Conservation (phyloP, 1,140 invertebrate genomes). For the Vollenhovia emeryi region DNA sequence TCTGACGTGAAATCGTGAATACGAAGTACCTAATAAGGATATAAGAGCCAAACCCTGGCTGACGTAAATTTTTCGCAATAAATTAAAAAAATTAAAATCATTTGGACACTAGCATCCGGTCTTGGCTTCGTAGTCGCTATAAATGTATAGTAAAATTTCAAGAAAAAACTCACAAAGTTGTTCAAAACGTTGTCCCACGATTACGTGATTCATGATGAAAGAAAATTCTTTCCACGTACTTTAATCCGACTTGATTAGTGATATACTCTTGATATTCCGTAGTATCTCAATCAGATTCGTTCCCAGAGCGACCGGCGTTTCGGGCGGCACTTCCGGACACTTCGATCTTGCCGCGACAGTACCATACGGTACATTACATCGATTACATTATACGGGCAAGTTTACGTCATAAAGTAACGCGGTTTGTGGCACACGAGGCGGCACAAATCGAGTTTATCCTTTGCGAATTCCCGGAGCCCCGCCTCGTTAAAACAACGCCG, state of each 20-base stretch:
- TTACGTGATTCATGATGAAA: no score
- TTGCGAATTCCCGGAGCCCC: slow-evolving; percentile 43
- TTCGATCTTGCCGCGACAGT: background rate
- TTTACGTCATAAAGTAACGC: slow-evolving; percentile 54
- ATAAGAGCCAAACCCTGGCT: no score
- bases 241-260: background rate
- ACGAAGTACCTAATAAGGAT: no score
- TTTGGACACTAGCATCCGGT: no score
- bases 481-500: slow-evolving; percentile 48
- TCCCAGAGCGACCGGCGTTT: background rate
- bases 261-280: background rate
- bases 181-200: no score
- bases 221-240: no score
- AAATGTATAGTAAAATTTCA: no score
- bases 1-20: no score
- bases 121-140: no score
- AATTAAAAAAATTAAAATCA: no score
- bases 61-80: no score
- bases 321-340: background rate
- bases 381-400: slow-evolving; percentile 44
- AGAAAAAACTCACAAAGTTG: no score
- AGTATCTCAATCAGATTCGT: background rate
- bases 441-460: slow-evolving; percentile 59
- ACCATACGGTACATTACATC: slow-evolving; percentile 21
- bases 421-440: slow-evolving; percentile 38